Evolutionary conservation across 2,888 invertebrate genomes (phyloP).

Genomic region (Leuctra nigra): DNA sequence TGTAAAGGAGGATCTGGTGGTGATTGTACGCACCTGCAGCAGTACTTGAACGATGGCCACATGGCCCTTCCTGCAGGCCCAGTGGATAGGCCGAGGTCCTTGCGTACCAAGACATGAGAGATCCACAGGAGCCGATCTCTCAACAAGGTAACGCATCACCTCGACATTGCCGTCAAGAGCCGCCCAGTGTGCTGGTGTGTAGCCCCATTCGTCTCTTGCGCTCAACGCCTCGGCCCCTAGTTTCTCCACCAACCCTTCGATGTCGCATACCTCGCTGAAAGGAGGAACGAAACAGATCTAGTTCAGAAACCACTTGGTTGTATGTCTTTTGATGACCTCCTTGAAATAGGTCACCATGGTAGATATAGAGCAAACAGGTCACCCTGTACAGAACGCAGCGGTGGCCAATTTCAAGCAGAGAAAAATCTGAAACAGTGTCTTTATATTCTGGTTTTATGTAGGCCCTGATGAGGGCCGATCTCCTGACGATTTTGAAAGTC

Average conservation of each 20-base stretch:
- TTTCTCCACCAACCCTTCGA: conserved; percentile 77
- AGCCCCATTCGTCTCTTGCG: conserved; percentile 84
- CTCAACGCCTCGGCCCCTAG: conserved; percentile 69
- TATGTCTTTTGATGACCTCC: no score
- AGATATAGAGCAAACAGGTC: no score
- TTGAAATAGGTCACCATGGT: no score
- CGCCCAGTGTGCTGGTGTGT: conserved; percentile 91
- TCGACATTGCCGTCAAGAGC: conserved; percentile 86
- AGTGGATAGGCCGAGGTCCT: conserved; percentile 87
- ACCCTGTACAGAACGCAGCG: no score
- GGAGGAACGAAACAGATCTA: no score
- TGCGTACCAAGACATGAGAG: conserved; percentile 81
- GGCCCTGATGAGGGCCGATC: no score
- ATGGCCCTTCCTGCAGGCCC: conserved; percentile 91
- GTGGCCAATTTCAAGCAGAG: no score
- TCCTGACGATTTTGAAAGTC: no score
- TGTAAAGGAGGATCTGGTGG: background rate
- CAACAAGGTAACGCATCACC: conserved; percentile 78
- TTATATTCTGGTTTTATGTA: no score
- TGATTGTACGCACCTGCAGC: conserved; percentile 40
- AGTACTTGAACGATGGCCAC: conserved; percentile 76
- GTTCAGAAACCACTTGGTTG: no score
- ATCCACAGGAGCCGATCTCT: conserved; percentile 76
- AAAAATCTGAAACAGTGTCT: no score
- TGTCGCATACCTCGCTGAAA: conserved; percentile 68